These are phyloP conservation scores for Aphelinus certus DNA, from an alignment of 1,140 invertebrate species.

Conservation along the genomic window DNA sequence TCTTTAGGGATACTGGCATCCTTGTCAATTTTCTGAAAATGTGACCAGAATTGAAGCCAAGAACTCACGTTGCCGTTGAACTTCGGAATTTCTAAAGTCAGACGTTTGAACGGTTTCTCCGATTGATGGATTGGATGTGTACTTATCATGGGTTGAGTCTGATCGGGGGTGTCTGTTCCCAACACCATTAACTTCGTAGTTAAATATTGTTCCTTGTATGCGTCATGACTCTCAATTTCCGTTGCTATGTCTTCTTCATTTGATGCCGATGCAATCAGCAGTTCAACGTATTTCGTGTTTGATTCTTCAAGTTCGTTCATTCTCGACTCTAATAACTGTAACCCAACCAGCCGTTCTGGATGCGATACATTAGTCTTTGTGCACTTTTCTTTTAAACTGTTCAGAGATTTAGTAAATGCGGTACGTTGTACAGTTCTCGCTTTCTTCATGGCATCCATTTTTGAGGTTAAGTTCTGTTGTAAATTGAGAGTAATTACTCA, in stretches of 20 bases:
- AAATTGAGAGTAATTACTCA: too few species aligned
- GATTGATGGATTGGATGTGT: neutral
- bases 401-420: constrained; percentile 27
- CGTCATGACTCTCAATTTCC: neutral
- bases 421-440: constrained; percentile 5
- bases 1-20: constrained; percentile 46
- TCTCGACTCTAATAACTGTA: constrained; percentile 3
- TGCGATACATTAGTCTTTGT: neutral
- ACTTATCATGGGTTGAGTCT: too few species aligned
- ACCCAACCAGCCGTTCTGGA: constrained; percentile 35
- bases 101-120: constrained; percentile 40
- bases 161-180: too few species aligned
- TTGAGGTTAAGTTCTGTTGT: neutral
- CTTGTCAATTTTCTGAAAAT: constrained; percentile 55
- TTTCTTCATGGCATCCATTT: constrained; percentile 1
- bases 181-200: neutral
- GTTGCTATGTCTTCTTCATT: neutral
- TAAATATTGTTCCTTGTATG: neutral
- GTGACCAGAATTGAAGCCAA: constrained; percentile 56
- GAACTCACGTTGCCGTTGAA: constrained; percentile 52
- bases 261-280: neutral
- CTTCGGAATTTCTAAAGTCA: constrained; percentile 51
- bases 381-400: constrained; percentile 27
- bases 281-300: neutral
- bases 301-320: neutral